Base-by-base conservation (phyloP, 2,797 vertebrate genomes). In the Takifugu rubripes region DNA sequence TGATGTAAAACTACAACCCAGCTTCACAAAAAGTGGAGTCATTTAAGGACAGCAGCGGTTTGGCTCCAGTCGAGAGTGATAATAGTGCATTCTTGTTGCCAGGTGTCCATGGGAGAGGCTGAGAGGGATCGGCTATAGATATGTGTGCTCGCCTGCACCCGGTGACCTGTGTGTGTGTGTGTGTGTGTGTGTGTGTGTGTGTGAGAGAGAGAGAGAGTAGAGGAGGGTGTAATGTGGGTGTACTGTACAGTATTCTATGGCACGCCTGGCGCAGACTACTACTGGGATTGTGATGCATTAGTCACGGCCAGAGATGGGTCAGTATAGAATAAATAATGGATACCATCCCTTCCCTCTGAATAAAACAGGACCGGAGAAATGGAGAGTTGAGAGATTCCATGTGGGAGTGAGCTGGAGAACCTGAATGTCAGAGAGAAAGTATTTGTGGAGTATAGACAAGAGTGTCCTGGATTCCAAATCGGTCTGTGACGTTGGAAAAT, bases 281-380 rank as follows among this genome's bases (percentile, higher is more conserved):
- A 56, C 77, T 66, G 71, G 68, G 53, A 81, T 74, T 64, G 66
- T 55, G 66, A 72, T 88, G 81, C 83, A 86, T 90, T 89, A 88
- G 79, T 74, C 61, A 73, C 63, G 78, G 74, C 77, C 71, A 83
- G 73, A 79, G 81, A 87, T 85, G 86, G 79, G 67, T 68, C 84
- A 75, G 74, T 81, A 82, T 81, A 79, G 79, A 81, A 82, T 89
- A 82, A 89, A 91, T 91, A 90, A 91, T 88, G 74, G 77, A 90
- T 89, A 79, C 83, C 78, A 81, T 74, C 86, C 78, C 84, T 82
- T 77, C 57, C 78, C 73, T 84, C 78, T 89, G 85, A 88, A 89
- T 88, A 89, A 90, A 89, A 87, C 78, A 89, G 81, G 82, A 87
- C 82, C 73, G 79, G 78, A 84, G 73, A 89, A 79, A 85, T 69